Conservation (phyloP, 2,113 vertebrate genomes). For the Heterotilapia buettikoferi region DNA sequence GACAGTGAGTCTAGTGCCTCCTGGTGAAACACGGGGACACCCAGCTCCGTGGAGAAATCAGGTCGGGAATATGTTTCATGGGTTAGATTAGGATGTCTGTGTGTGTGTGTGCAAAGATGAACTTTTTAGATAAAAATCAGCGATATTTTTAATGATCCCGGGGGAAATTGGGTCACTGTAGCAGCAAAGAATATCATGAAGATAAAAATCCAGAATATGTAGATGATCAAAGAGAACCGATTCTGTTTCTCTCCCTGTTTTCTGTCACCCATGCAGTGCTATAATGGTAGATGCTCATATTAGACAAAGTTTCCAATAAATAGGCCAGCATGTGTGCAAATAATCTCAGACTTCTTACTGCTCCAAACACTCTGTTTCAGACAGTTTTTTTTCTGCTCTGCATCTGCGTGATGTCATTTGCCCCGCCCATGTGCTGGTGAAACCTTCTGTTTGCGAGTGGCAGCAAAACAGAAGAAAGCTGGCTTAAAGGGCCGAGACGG, state of each 20-base stretch:
- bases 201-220: background rate
- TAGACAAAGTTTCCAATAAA: background rate
- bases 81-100: background rate
- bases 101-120: background rate
- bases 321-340: background rate
- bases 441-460: background rate
- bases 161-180: slow-evolving; percentile 33
- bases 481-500: background rate
- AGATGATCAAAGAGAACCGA: background rate
- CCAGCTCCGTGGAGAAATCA: background rate
- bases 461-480: background rate
- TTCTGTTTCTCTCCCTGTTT: background rate
- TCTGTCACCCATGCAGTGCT: background rate
- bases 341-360: background rate
- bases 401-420: background rate
- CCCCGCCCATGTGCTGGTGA: background rate
- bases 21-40: background rate
- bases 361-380: background rate
- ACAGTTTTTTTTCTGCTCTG: rapidly evolving
- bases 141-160: slow-evolving; percentile 38
- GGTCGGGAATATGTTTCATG: background rate
- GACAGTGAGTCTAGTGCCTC: background rate
- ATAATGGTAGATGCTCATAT: background rate
- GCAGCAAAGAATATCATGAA: background rate
- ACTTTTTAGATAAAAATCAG: slow-evolving; percentile 27